Evolutionary conservation across 2,113 vertebrate genomes (phyloP).

Genomic region (Aramus guarauna): DNA sequence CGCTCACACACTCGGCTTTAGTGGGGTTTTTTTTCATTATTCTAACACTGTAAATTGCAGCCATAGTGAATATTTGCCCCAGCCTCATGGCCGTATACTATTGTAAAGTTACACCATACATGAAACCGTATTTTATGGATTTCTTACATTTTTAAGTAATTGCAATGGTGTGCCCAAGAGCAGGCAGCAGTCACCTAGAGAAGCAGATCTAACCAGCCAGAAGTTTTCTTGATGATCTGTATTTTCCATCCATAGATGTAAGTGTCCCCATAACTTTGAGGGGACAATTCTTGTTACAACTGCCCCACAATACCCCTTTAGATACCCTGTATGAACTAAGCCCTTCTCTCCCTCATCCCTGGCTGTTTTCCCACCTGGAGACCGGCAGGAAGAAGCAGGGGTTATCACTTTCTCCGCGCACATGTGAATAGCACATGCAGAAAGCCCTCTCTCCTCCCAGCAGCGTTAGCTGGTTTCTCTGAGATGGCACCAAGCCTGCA

Average conservation of each 20-base stretch:
- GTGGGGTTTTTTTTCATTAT: neutral
- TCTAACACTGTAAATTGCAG: neutral
- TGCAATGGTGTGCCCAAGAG: neutral
- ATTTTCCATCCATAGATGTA: neutral
- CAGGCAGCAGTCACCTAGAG: neutral
- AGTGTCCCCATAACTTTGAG: neutral
- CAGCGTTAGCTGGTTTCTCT: neutral
- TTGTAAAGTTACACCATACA: neutral
- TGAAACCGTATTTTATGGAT: neutral
- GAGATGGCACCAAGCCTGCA: neutral
- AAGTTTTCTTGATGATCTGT: neutral
- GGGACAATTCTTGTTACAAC: neutral
- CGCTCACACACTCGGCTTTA: fast-evolving
- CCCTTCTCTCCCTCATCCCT: neutral
- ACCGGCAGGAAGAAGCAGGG: neutral
- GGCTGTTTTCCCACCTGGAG: neutral
- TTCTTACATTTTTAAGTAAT: neutral
- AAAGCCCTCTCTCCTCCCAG: slow-evolving; percentile 10
- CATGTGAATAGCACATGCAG: neutral
- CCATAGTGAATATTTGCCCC: neutral
- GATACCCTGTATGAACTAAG: neutral
- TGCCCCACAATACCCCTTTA: fast-evolving
- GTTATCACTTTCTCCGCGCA: neutral
- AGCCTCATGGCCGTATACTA: neutral
- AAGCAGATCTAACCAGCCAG: neutral